Evolutionary conservation across 2,797 vertebrate species (phyloP).

Genomic region (Oryzias dopingdopingensis): DNA sequence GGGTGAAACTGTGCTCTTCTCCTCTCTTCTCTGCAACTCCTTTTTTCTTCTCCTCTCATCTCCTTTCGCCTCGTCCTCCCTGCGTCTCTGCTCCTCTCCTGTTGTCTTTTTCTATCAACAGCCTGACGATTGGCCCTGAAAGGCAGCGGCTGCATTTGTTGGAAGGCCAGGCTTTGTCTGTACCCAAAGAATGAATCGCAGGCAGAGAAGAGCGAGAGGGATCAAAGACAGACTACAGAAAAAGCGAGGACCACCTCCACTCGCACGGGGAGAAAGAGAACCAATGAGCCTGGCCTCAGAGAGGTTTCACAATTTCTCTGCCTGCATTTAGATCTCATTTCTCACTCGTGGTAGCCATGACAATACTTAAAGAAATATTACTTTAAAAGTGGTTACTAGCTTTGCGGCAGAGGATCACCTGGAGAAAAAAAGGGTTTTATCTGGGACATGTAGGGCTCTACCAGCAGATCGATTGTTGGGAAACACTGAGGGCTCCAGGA

Average conservation of each 20-base stretch:
- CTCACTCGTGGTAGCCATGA: conserved; percentile 45
- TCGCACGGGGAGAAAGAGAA: conserved; percentile 57
- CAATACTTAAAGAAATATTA: conserved; percentile 44
- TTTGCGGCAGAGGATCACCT: conserved; percentile 26
- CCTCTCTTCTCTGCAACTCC: conserved; percentile 36
- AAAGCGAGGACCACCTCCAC: conserved; percentile 62
- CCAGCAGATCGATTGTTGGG: conserved; percentile 13
- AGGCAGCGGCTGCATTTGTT: conserved; percentile 74
- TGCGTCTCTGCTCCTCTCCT: conserved; percentile 57
- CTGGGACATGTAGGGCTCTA: conserved; percentile 4
- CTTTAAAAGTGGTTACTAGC: conserved; percentile 52
- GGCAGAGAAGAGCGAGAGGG: conserved; percentile 51
- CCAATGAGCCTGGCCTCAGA: conserved; percentile 42
- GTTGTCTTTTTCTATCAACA: conserved; percentile 67
- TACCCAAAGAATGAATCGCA: conserved; percentile 62
- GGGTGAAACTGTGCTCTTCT: conserved; percentile 68
- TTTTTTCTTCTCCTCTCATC: conserved; percentile 34
- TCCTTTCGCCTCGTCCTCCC: conserved; percentile 23
- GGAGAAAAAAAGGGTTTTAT: conserved; percentile 4
- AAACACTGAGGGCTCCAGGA: conserved; percentile 1
- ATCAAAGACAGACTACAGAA: conserved; percentile 65
- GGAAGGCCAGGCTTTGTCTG: conserved; percentile 66
- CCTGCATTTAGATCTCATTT: conserved; percentile 27
- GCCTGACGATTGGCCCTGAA: conserved; percentile 82
- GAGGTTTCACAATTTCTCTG: conserved; percentile 50